Percentiles rank a stretch among this genome's conserved stretches.
phyloP scores from a whole-genome alignment of 2,797 vertebrate genomes.

The Parauchenoglanis ngamensis region DNA sequence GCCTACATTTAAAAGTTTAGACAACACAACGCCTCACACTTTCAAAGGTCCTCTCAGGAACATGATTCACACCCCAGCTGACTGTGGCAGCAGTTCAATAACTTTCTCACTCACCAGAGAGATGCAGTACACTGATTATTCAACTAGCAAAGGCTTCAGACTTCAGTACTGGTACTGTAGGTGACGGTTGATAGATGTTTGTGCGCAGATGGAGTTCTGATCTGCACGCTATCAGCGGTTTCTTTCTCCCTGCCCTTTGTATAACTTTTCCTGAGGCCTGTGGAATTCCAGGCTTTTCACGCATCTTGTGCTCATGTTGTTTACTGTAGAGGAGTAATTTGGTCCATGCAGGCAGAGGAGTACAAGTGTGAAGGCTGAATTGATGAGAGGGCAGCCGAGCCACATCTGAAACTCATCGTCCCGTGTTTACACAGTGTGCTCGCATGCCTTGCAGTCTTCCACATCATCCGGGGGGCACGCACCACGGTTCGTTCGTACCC shows the following conservation, averaged over 20 bases:
- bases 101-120: constrained; percentile 25
- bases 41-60: constrained; percentile 38
- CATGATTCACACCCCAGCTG: constrained; percentile 37
- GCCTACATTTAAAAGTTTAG: constrained; percentile 54
- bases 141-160: constrained; percentile 15
- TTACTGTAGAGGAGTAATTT: constrained; percentile 52
- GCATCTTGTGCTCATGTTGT: constrained; percentile 41
- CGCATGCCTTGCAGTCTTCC: constrained; percentile 52
- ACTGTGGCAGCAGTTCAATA: constrained; percentile 33
- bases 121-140: constrained; percentile 31
- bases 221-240: constrained; percentile 28
- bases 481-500: constrained; percentile 15
- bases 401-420: constrained; percentile 57
- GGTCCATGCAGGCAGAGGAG: constrained; percentile 44
- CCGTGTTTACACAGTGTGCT: constrained; percentile 53
- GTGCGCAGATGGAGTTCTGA: constrained; percentile 29
- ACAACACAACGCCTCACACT: constrained; percentile 43
- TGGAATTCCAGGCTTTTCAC: constrained; percentile 47
- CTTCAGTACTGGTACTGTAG: constrained; percentile 11
- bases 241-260: constrained; percentile 37
- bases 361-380: constrained; percentile 52
- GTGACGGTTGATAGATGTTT: constrained; percentile 17
- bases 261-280: constrained; percentile 34
- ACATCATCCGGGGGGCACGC: constrained; percentile 49
- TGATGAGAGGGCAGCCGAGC: constrained; percentile 47